A percentile compares a stretch with the other conserved stretches of the same genome.
phyloP scores from a whole-genome alignment of 64 coral and sea anemone genomes.

The Orbicella faveolata region DNA sequence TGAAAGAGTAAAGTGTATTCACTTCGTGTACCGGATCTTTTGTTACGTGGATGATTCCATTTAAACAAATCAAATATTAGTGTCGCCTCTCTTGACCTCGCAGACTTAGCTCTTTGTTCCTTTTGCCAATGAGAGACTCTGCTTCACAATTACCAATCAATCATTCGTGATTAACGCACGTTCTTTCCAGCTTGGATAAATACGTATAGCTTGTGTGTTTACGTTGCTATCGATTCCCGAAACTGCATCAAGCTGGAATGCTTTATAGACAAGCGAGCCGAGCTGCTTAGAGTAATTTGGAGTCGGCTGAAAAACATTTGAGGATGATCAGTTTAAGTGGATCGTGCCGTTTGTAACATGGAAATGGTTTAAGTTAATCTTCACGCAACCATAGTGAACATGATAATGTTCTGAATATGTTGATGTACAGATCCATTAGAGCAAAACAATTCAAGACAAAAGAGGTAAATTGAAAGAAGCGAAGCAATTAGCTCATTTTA shows the following conservation, averaged over 20 bases:
- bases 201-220: background rate
- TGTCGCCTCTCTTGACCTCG: conserved; percentile 12
- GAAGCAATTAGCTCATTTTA: background rate
- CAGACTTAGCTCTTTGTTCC: background rate
- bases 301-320: too few species aligned
- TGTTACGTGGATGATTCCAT: conserved; percentile 11
- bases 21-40: background rate
- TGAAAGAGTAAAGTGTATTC: background rate
- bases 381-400: background rate
- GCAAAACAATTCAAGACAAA: conserved; percentile 18
- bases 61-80: background rate
- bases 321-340: too few species aligned
- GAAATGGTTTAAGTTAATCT: too few species aligned
- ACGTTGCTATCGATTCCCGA: background rate
- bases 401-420: background rate
- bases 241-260: background rate
- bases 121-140: background rate
- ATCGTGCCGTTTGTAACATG: too few species aligned
- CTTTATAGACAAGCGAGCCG: background rate
- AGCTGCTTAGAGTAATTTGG: background rate
- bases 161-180: background rate
- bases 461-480: background rate
- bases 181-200: background rate
- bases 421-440: background rate
- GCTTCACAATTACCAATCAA: background rate